Evolutionary conservation across 1,140 invertebrate genomes (phyloP), one percentile per base, ranked within the genome.

Genomic region (Pseudomyrmex sp.): DNA sequence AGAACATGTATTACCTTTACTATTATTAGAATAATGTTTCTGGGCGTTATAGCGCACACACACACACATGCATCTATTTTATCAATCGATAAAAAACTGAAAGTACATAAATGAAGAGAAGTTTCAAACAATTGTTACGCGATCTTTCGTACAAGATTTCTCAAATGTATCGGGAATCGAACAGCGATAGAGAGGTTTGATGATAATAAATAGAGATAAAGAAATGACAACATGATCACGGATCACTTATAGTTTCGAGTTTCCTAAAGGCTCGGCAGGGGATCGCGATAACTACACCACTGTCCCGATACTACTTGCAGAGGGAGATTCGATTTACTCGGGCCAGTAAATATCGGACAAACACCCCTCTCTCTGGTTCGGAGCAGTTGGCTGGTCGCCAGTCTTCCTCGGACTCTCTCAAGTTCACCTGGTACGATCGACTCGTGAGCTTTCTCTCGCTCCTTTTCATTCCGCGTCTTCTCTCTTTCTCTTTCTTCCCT

Each of bases 281-380:
- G 12, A 59, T n/a, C 15, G 44, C 4, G 52, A 20, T 23, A 70
- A 68, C 62, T 68, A 13, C 75, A 20, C 46, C 23, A 70, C 66
- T 69, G 20, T 69, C 5, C 9, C 56, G 54, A 79, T 72, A 80
- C 50, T 46, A 65, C 15, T 52, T 50, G 15, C 65, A 35, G 66
- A 13, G 56, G 35, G 35, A 61, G 66, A 73, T 61, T 46, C 85
- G 79, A 73, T 86, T 73, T 59, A 83, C 72, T 66, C 63, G 79
- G 87, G 79, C 84, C 56, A 50, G 82, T 82, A 89, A 90, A 90
- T 89, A 89, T 91, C 85, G 85, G 85, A 66, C 80, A 90, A 88
- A 74, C 77, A 85, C 58, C 74, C 58, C 70, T 74, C 8, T 20
- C 12, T 54, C 20, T n/a, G 54, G 1, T 80, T 23, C 13, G 44